Base-by-base conservation (phyloP, 2,888 invertebrate genomes). In the Reticulitermes lucifugus region DNA sequence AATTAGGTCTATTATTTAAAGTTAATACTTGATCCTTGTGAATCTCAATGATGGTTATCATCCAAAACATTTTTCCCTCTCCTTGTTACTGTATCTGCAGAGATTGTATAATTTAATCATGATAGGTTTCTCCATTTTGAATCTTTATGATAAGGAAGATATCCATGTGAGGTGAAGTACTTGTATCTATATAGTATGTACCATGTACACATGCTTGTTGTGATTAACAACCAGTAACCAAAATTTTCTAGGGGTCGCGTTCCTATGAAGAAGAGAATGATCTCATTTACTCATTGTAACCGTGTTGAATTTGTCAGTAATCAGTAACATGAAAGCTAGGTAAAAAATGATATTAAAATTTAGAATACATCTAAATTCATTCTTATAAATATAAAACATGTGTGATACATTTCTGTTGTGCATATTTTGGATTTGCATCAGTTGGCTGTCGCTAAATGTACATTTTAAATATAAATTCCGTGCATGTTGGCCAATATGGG, bases 141-240 rank as follows among this genome's bases (percentile, higher is more conserved):
- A 9, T 77, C 29, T 46, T 21, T 46, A n/a, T 77, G 6, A n/a
- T 46, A 25, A 46, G 77, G 22, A 77, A 46, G 77, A n/a, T 46
- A 46, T 25, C 7, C 65, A n/a, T 10, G 65, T n/a, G 65, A 65
- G 65, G 9, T 14, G 25, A 25, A n/a, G 25, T 65, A n/a, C 65
- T 22, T 77, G 73, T 77, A 18, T 77, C 77, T 51, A 9, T 46
- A n/a, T 77, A 86, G 86, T 86, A 86, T 86, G 86, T 86, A 86
- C 86, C 84, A 75, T 86, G 86, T 86, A 86, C 86, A 86, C 84
- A 25, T 83, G 75, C 55, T 82, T 82, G 51, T 85, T 82, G 77
- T 65, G 75, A 18, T 51, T 43, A 41, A 65, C 18, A 51, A 80
- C 70, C 79, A 75, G 71, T 29, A 77, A 80, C 59, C 43, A 70